A percentile compares a stretch with the other conserved stretches of the same genome.
phyloP scores from a whole-genome alignment of 2,797 vertebrate species.

The Meda fulgida region DNA sequence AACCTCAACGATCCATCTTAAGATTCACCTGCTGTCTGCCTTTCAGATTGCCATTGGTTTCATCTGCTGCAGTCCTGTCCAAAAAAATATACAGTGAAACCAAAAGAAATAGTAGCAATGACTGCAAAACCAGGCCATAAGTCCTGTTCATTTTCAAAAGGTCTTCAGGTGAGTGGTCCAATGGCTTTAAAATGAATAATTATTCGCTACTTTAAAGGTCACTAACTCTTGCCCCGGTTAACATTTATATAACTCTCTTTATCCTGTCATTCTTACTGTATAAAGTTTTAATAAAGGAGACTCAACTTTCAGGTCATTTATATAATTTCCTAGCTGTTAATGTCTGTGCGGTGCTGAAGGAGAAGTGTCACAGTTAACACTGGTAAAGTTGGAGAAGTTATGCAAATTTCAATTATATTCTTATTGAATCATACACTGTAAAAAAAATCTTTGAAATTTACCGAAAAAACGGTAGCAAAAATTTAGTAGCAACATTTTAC shows the following conservation, averaged over 20 bases:
- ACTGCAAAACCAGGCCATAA: conserved; percentile 17
- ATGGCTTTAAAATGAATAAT: conserved; percentile 40
- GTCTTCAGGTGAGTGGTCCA: conserved; percentile 26
- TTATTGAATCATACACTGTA: not conserved
- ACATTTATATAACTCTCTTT: conserved; percentile 34
- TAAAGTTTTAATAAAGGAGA: conserved; percentile 46
- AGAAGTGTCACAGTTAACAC: not conserved
- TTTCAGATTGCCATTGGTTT: conserved; percentile 6
- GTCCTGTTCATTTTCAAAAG: conserved; percentile 19
- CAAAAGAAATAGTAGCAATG: not conserved
- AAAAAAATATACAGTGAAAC: conserved; percentile 2
- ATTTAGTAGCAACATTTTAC: no score
- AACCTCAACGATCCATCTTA: conserved; percentile 62
- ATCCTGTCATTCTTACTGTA: conserved; percentile 16
- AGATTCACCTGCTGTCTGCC: conserved; percentile 30
- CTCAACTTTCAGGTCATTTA: conserved; percentile 9
- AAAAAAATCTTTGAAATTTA: no score
- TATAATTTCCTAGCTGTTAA: not conserved
- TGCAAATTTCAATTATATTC: not conserved
- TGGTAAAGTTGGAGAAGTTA: not conserved
- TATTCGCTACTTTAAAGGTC: conserved; percentile 50
- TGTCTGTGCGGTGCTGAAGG: not conserved
- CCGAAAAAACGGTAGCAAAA: no score
- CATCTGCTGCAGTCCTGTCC: conserved; percentile 1
- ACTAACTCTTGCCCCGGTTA: conserved; percentile 18